Evolutionary conservation across 2,797 vertebrate species (phyloP), one percentile per base, ranked within the genome.

Genomic region (Varecia variegata): DNA sequence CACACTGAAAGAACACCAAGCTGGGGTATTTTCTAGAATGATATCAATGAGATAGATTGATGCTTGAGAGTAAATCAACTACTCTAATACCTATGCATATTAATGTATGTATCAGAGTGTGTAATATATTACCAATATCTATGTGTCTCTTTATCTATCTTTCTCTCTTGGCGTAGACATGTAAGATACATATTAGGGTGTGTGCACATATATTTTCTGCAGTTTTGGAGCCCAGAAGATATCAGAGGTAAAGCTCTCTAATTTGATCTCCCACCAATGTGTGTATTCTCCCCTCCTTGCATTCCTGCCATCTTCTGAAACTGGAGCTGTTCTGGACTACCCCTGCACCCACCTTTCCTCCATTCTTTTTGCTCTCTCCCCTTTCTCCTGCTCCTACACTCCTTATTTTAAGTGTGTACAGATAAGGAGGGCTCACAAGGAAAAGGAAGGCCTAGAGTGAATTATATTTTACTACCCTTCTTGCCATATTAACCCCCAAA

Each of bases 281-380:
- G 2, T 56, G 9, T 45, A 68, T 83, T 6, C 21, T 54, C 21
- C 7, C 15, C 2, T 81, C 47, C 76, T 74, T 32, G 4, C 11
- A 68, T 30, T 8, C 30, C 18, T 54, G 14, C 2, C 45, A 81
- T 56, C 15, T 96, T 87, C n/a, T 38, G 80, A 87, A 90, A 90
- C 6, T 47, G 18, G 5, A 58, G 20, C 21, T 76, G 4, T 47
- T 82, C 67, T 56, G 21, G 14, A 50, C 25, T 15, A 80, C 6
- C 13, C 27, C 10, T 40, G 12, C 13, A 15, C 3, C 11, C 4
- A 45, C 3, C 1, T 14, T 45, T 32, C 5, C 5, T 13, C 25
- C 20, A 76, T 40, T 23, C 30, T 43, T 25, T 65, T 52, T 25
- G 9, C 43, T 25, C 10, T 58, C 68, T 40, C 45, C 7, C 23